Conservation (phyloP, 2,797 vertebrate genomes). For the Tolypeutes matacus region DNA sequence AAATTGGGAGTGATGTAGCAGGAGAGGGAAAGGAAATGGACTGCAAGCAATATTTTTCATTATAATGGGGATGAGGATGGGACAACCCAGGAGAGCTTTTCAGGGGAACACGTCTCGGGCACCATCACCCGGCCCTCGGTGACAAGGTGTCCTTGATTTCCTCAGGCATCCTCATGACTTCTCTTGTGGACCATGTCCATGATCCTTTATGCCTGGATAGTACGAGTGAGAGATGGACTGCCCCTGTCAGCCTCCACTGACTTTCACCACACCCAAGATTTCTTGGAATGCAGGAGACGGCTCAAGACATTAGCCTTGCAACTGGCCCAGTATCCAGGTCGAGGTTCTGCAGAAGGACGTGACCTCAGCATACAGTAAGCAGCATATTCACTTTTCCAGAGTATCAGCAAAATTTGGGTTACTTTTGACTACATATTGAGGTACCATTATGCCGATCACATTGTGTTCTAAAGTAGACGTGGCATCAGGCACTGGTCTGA, state of each 20-base stretch:
- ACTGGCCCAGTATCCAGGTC: slow-evolving; percentile 89
- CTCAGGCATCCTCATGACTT: slow-evolving; percentile 92
- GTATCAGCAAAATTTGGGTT: neutral
- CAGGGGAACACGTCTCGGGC: fast-evolving
- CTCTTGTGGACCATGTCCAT: slow-evolving; percentile 93
- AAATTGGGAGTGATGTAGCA: neutral
- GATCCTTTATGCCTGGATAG: slow-evolving; percentile 97
- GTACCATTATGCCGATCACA: neutral
- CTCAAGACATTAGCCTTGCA: slow-evolving; percentile 91
- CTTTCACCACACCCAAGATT: slow-evolving; percentile 93
- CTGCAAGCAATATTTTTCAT: neutral
- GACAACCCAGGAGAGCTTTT: neutral
- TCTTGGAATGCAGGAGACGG: slow-evolving; percentile 94
- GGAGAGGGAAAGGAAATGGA: neutral
- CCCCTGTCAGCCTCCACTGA: slow-evolving; percentile 98
- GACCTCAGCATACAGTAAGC: slow-evolving; percentile 95
- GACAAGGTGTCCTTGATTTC: slow-evolving; percentile 49
- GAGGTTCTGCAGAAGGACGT: slow-evolving; percentile 91
- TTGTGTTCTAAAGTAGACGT: neutral
- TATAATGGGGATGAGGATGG: neutral
- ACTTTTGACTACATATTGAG: neutral
- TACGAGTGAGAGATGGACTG: slow-evolving; percentile 96
- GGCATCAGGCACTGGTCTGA: neutral
- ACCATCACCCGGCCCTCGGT: neutral
- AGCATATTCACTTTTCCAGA: neutral